Base-by-base conservation (phyloP, 2,888 invertebrate genomes). In the Amphimallon solstitiale region DNA sequence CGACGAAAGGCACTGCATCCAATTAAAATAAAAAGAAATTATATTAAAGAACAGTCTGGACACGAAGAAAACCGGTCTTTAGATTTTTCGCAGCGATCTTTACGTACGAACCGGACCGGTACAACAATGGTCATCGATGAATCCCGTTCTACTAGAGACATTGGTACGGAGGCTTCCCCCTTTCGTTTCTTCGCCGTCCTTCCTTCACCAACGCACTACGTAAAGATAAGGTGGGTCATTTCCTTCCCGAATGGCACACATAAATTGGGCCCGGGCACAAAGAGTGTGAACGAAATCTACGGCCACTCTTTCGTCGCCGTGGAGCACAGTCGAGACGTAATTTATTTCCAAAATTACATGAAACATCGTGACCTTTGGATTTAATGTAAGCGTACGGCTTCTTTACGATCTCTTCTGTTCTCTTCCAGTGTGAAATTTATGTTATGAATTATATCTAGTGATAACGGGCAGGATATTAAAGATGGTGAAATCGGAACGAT, bases 1-100 rank as follows among this genome's bases (percentile, higher is more conserved):
- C 40, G 43, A 59, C 23, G 56, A 15, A 45, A 59, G 23, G 56
- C 19, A 45, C 40, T 37, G 14, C 43, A 23, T 43, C 40, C 56
- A 59, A 59, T 45, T 59, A 59, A 59, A 59, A 56, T 43, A 59
- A 59, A n/a, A n/a, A n/a, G n/a, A n/a, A n/a, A n/a, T n/a, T n/a
- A n/a, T n/a, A n/a, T n/a, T 59, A 59, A 59, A 59, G 43, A 59
- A 29, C 43, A 59, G 56, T 59, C 56, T 59, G 56, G 56, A 14
- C 43, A 10, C 43, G 43, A 17, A 43, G 23, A 15, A 43, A 43
- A 43, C 56, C 43, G 56, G 56, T 59, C 43, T 59, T 59, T 15
- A 59, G 43, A 59, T 59, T 59, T 59, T 59, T 59, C 56, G 56
- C 56, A 59, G 38, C 38, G 54, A n/a, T 45, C 43, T 19, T 5